Evolutionary conservation across 2,797 vertebrate species (phyloP), one percentile per base, ranked within the genome.

Genomic region (Agapornis canus): DNA sequence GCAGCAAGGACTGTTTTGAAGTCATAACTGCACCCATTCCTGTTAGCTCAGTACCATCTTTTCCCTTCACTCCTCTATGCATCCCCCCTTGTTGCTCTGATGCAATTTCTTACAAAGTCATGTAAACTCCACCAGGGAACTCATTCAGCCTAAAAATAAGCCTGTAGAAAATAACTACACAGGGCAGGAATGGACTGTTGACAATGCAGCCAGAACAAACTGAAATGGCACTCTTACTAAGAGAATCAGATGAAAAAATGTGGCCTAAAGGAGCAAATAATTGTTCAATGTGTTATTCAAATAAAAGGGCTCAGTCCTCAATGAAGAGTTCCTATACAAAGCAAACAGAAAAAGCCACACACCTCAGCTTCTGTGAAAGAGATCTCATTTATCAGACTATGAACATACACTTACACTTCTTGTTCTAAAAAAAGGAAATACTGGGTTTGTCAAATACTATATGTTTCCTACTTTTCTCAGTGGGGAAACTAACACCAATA

Each of bases 261-360:
- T 43, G 48, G 49, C 18, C 15, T 75, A 82, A 92, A 87, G 3
- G 12, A 77, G 54, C 6, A 76, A 89, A 64, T 64, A 75, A 76
- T 59, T 65, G 42, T 52, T 84, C 80, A 60, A 79, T 47, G 49
- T 83, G 75, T 31, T 93, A 63, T 68, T 95, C 93, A 94, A 93
- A 91, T 68, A 19, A 40, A 94, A 95, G 51, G 56, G 47, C 23
- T 91, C 86, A 19, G 84, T 83, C 56, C 70, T 91, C 90, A 94
- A 54, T 37, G 89, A 96, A 87, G 3, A 57, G 83, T 91, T 96
- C 43, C 37, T 26, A 51, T 27, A 80, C 47, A 88, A 93, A 90
- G 77, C 69, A 95, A 92, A 95, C 63, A 90, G 51, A 85, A 85
- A 95, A 91, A 76, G 11, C 12, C 21, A 72, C 66, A 87, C 93